Evolutionary conservation across 2,113 vertebrate species (phyloP).

Genomic region (Atherinomorus stipes): DNA sequence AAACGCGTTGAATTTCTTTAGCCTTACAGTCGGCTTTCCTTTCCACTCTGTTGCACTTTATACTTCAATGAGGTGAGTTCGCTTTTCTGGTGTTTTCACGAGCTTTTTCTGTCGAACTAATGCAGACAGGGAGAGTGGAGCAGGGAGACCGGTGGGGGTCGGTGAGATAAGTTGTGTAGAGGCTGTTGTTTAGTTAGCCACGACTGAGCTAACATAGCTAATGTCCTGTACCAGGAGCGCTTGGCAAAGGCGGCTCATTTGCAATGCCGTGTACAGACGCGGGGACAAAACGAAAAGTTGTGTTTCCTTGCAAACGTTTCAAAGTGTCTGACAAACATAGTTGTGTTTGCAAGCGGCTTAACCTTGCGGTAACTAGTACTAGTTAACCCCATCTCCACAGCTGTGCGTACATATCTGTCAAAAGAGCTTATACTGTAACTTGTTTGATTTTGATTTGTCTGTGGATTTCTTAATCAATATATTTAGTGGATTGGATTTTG

Average conservation of each 20-base stretch:
- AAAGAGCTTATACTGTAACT: background rate
- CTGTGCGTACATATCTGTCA: conserved; percentile 21
- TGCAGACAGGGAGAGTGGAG: conserved; percentile 11
- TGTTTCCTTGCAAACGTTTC: background rate
- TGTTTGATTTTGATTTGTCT: accelerated
- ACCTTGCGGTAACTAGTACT: conserved; percentile 45
- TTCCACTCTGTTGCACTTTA: conserved; percentile 92
- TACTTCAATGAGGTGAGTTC: conserved; percentile 88
- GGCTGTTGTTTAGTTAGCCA: conserved; percentile 72
- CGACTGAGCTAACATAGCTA: conserved; percentile 10
- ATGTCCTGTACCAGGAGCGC: background rate
- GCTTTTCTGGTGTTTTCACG: conserved; percentile 5
- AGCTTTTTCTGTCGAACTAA: conserved; percentile 22
- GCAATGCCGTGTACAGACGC: conserved; percentile 12
- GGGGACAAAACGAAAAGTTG: background rate
- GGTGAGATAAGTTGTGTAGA: conserved; percentile 52
- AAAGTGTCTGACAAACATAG: background rate
- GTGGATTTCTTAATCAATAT: accelerated
- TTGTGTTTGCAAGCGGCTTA: conserved; percentile 32
- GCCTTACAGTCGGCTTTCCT: conserved; percentile 85
- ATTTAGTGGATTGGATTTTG: accelerated
- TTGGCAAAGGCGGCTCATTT: background rate
- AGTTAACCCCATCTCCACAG: conserved; percentile 42
- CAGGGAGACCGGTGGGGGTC: conserved; percentile 28
- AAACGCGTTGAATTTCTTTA: conserved; percentile 84